These are phyloP conservation scores for Hoplias malabaricus DNA, from an alignment of 2,113 vertebrate species.

Conservation along the genomic window DNA sequence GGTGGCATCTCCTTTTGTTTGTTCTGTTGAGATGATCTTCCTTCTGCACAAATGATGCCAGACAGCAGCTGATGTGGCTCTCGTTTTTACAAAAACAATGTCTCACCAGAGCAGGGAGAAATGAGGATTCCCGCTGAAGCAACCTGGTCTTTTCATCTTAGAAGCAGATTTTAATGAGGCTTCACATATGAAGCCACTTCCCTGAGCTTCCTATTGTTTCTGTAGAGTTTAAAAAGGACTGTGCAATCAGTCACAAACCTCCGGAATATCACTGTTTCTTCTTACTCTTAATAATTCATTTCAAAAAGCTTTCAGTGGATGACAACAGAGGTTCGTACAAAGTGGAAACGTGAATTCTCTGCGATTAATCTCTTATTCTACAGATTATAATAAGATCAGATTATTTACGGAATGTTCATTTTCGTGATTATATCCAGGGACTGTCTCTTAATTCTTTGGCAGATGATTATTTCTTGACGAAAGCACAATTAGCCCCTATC, in stretches of 20 bases:
- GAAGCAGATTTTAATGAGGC: conserved; percentile 25
- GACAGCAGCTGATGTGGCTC: not conserved
- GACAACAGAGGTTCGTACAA: no score
- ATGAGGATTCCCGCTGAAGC: conserved; percentile 1
- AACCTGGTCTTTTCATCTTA: not conserved
- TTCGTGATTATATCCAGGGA: no score
- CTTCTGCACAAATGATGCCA: not conserved
- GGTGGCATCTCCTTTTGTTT: not conserved
- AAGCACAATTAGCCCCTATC: no score
- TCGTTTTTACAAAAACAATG: not conserved
- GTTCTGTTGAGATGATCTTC: not conserved
- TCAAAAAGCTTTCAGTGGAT: not conserved
- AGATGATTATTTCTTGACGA: no score
- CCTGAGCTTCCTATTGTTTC: conserved; percentile 21
- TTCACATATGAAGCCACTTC: not conserved
- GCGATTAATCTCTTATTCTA: no score
- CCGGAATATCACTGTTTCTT: no score
- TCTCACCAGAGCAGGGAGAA: not conserved
- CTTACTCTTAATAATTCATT: no score
- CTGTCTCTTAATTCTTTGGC: no score
- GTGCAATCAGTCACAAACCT: conserved; percentile 15
- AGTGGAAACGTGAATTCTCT: no score
- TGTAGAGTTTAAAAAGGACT: not conserved
- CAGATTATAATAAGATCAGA: no score
- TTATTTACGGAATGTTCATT: no score